These are phyloP conservation scores for Sandelia bainsii DNA, from an alignment of 2,797 vertebrate genomes.

Conservation along the genomic window DNA sequence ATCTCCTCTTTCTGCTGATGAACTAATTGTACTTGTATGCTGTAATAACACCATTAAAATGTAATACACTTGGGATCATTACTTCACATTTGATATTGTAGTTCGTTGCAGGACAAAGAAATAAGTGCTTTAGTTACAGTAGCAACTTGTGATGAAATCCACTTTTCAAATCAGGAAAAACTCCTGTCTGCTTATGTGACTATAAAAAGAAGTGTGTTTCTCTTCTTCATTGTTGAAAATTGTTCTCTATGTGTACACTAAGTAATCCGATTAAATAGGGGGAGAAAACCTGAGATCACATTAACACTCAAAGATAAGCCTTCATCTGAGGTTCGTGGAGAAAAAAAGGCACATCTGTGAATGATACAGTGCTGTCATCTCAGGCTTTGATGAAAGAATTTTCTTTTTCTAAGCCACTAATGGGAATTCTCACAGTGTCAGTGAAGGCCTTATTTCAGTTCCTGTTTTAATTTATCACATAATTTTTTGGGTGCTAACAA, in stretches of 20 bases:
- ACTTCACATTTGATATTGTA: constrained; percentile 66
- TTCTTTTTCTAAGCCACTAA: constrained; percentile 70
- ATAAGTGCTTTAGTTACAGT: constrained; percentile 29
- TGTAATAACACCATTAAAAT: constrained; percentile 81
- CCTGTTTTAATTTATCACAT: constrained; percentile 61
- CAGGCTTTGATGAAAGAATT: constrained; percentile 70
- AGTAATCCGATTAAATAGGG: constrained; percentile 55
- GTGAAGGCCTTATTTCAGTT: constrained; percentile 63
- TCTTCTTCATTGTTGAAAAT: constrained; percentile 33
- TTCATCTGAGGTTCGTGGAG: constrained; percentile 41
- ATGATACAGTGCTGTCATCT: constrained; percentile 63
- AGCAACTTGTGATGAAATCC: constrained; percentile 32
- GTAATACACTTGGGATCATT: constrained; percentile 76
- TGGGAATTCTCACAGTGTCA: constrained; percentile 63
- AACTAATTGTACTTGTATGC: constrained; percentile 76
- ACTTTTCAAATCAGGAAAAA: constrained; percentile 45
- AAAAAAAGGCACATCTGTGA: constrained; percentile 48
- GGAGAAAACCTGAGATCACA: constrained; percentile 26
- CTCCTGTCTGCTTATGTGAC: constrained; percentile 9
- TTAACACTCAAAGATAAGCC: constrained; percentile 39
- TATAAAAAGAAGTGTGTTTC: constrained; percentile 30
- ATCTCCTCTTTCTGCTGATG: constrained; percentile 76
- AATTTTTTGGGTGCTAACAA: constrained; percentile 48
- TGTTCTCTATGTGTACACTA: constrained; percentile 30
- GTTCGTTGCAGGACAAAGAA: constrained; percentile 46